Base-by-base conservation (phyloP, 2,888 invertebrate species). In the Anoplius nigerrimus region DNA sequence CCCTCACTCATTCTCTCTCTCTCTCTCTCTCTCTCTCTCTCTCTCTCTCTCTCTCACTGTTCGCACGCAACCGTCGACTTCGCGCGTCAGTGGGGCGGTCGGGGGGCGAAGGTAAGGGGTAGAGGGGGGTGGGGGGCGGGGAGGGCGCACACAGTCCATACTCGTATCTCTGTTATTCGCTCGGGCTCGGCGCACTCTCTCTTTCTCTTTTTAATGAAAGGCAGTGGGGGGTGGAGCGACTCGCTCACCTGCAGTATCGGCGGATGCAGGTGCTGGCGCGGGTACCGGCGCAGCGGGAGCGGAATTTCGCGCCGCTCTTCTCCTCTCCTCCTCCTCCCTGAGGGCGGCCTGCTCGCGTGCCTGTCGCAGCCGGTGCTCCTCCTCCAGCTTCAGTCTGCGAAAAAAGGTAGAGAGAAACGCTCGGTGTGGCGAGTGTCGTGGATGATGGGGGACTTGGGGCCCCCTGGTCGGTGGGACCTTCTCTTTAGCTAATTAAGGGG, bases 321-420 rank as follows among this genome's bases (percentile, higher is more conserved):
- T 85, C 86, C 87, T 87, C 82, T 91, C 91, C 84, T 90, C 91
- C 72, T 90, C 91, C 82, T 91, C 91, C 66, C 91, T 89, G 82
- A 92, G 90, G 58, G 90, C 87, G 72, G 92, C 92, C 82, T 91
- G 91, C 78, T 92, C 92, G 67, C 91, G 89, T 22, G 89, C 90
- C 78, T 92, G 89, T 63, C 93, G 90, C 69, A 92, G 91, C 66
- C 93, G 89, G 81, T 93, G 93, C 82, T 93, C 93, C 84, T 94
- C 93, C 87, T 93, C 94, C 75, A 94, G 87, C 88, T 94, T 94
- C 82, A 93, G 88, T 81, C 93, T 92, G 80, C 54, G 74, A 71
- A 62, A 58, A 74, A 70, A 69, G 71, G 6, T n/a, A 16, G n/a
- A n/a, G n/a, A n/a, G n/a, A n/a, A n/a, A n/a, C n/a, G n/a, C n/a